Percentiles rank a stretch among this genome's conserved stretches.
phyloP scores from a whole-genome alignment of 1,140 invertebrate genomes.

The Chironomus tepperi region DNA sequence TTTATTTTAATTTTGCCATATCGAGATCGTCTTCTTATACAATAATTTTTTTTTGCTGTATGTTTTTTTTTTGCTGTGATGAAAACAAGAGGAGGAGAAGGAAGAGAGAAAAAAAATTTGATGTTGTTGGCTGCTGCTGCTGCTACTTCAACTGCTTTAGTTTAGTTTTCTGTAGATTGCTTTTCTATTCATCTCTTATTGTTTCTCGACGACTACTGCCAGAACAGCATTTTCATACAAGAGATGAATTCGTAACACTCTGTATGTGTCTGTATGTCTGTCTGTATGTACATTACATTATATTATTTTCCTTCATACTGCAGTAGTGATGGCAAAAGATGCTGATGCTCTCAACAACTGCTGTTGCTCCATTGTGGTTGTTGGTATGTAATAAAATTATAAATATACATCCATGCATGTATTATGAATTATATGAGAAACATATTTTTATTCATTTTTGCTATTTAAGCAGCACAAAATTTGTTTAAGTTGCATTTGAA shows the following conservation, averaged over 20 bases:
- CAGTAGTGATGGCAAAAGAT: neutral
- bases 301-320: neutral
- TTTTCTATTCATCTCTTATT: constrained; percentile 24
- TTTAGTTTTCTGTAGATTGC: constrained; percentile 4
- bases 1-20: constrained; percentile 19
- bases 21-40: constrained; percentile 21
- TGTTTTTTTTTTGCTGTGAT: neutral
- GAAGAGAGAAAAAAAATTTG: neutral
- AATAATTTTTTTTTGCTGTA: constrained; percentile 11
- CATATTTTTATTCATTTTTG: constrained; percentile 2
- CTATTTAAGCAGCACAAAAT: constrained; percentile 1
- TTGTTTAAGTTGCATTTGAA: neutral
- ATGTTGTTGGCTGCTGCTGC: neutral
- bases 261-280: neutral
- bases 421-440: constrained; percentile 18
- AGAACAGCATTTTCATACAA: neutral
- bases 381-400: constrained; percentile 14
- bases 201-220: neutral
- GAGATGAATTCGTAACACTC: constrained; percentile 18
- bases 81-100: constrained; percentile 4
- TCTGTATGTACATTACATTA: neutral
- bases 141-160: neutral
- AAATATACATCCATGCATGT: neutral
- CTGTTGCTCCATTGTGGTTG: neutral
- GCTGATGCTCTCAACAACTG: neutral